Percentiles rank a stretch among this genome's conserved stretches.
phyloP scores from a whole-genome alignment of 2,888 invertebrate genomes.

The Polylopha cassiicola region DNA sequence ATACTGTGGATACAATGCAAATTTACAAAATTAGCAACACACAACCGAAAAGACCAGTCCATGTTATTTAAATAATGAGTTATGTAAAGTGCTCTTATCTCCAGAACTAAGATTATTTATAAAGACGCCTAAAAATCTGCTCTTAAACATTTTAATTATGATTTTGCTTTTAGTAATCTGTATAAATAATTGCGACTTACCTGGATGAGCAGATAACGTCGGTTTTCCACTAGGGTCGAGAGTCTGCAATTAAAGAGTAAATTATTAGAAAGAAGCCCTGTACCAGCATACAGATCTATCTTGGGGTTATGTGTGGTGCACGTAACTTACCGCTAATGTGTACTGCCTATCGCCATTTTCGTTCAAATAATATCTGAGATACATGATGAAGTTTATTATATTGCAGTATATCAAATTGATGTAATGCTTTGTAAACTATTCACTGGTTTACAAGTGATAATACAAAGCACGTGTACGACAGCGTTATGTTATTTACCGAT shows the following conservation, averaged over 20 bases:
- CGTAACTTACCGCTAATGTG: constrained; percentile 84
- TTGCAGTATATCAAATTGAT: constrained; percentile 3
- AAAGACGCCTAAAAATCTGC: neutral
- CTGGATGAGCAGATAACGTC: constrained; percentile 93
- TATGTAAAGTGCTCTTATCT: no score
- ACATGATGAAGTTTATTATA: constrained; percentile 46
- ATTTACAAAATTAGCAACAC: neutral
- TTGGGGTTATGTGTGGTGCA: constrained; percentile 32
- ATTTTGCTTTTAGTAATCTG: constrained; percentile 24
- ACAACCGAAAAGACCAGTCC: neutral
- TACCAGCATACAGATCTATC: constrained; percentile 20
- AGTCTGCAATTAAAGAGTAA: constrained; percentile 78
- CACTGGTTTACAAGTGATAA: no score
- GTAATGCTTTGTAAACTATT: no score
- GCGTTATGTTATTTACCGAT: no score
- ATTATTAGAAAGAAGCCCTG: constrained; percentile 17
- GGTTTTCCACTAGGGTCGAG: constrained; percentile 86
- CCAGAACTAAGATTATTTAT: constrained; percentile 1
- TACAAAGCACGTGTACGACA: no score
- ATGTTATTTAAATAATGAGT: no score
- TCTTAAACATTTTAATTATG: neutral
- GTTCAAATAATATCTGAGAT: constrained; percentile 78
- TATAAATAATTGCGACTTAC: no score
- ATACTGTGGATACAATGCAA: neutral
- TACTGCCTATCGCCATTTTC: constrained; percentile 89